Evolutionary conservation across 2,888 invertebrate species (phyloP), one percentile per base, ranked within the genome.

Genomic region (Caenorhabditis afra): DNA sequence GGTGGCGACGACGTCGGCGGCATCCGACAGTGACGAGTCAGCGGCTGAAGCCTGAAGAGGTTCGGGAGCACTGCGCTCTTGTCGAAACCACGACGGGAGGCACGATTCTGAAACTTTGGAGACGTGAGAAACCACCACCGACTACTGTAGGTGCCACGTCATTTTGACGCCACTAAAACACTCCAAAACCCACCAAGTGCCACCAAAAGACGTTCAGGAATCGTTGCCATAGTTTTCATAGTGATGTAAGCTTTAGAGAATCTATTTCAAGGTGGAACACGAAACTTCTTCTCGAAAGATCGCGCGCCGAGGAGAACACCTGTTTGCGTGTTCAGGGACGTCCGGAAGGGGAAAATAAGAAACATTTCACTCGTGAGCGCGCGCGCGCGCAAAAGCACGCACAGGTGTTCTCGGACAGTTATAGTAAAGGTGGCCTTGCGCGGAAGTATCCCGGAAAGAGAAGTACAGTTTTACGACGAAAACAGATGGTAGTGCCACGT

Each of bases 41-140:
- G 53, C 10, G 47, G 44, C 58, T 16, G 58, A 49, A 44, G 58
- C 16, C 12, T 70, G 20, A n/a, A 65, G 35, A 35, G 53, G 71
- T n/a, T 79, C 79, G n/a, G 70, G 53, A 14, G 74, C 74, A 16
- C 66, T 71, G 35, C 79, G 68, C 61, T 68, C 68, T 59, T 68
- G 68, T 4, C 79, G 79, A 53, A 79, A 75, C 79, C 79, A 79
- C 11, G 74, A 68, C 8, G 79, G 79, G 8, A 79, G 74, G 47
- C 79, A 79, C 12, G 79, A 74, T 70, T 79, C 79, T 79, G 70
- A 59, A 79, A 66, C 53, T 61, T 58, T 18, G 22, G 44, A 44
- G 11, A n/a, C 14, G n/a, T 44, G 14, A 14, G 44, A 44, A 14
- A n/a, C n/a, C n/a, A n/a, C n/a, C 44, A n/a, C 11, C 3, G 22